A percentile compares a stretch with the other conserved stretches of the same genome.
These are phyloP conservation scores for Syngnathus typhle DNA, from an alignment of 2,113 vertebrate genomes.

Conservation along the genomic window DNA sequence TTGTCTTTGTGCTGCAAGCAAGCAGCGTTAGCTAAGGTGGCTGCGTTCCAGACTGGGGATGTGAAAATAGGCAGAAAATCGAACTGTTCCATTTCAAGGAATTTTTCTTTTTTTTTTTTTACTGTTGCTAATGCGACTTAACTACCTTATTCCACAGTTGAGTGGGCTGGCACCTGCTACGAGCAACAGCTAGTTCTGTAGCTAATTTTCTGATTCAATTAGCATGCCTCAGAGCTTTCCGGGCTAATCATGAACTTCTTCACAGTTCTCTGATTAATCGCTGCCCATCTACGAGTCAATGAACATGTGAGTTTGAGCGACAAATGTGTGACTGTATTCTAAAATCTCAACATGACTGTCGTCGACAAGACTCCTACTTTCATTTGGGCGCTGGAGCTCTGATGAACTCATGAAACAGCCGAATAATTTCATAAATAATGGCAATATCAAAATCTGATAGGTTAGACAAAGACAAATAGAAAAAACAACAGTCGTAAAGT, in stretches of 20 bases:
- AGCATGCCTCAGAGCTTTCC: constrained; percentile 99
- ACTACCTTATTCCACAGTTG: constrained; percentile 99
- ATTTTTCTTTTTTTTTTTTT: constrained; percentile 88
- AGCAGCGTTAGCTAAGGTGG: constrained; percentile 35
- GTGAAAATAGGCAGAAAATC: constrained; percentile 98
- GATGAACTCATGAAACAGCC: background rate
- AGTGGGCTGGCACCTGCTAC: constrained; percentile 99
- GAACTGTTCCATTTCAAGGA: constrained; percentile 96
- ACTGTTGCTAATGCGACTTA: constrained; percentile 98
- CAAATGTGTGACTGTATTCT: constrained; percentile 85
- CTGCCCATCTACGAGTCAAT: constrained; percentile 97
- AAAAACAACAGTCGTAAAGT: constrained; percentile 16
- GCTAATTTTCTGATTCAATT: constrained; percentile 99
- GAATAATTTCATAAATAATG: background rate
- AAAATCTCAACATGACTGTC: constrained; percentile 33
- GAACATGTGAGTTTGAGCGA: constrained; percentile 86
- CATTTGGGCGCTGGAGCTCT: constrained; percentile 12
- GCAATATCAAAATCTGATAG: constrained; percentile 19
- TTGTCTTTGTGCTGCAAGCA: constrained; percentile 41
- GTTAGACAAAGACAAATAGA: constrained; percentile 18
- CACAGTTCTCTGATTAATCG: constrained; percentile 99
- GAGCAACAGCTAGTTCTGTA: constrained; percentile 89
- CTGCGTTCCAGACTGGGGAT: constrained; percentile 76
- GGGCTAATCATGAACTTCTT: constrained; percentile 99
- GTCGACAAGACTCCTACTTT: background rate